Base-by-base conservation (phyloP, 2,888 invertebrate genomes). In the Hirtodrosophila trivittata region DNA sequence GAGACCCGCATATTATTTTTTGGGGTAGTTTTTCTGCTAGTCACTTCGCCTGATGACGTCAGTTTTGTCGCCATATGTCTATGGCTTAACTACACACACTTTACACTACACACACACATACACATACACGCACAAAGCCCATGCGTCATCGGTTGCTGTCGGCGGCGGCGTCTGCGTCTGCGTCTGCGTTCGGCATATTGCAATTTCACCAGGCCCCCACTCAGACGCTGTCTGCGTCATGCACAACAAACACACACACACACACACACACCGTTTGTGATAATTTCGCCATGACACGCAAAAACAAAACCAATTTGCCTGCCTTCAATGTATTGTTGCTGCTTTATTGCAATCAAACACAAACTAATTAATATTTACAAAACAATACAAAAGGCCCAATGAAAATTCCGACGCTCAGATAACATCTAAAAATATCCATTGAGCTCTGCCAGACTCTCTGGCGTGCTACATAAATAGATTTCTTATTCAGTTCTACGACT, bases 241-340 rank as follows among this genome's bases (percentile, higher is more conserved):
- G 26, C 42, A 46, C 28, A 26, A 32, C 56, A 60, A 14, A 58
- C 64, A 37, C 42, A 43, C 47, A 45, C 39, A 32, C 33, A 25
- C 18, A 50, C 59, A 28, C 25, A 14, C 39, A 46, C 12, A 16
- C 47, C 8, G 35, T 25, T 37, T 46, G 51, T 66, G 75, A 78
- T 82, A 72, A 81, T 81, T 81, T 85, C 80, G 82, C 82, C 82
- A 82, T 72, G 83, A 75, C 72, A 81, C 82, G 85, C 80, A 80
- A 70, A 21, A 74, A 75, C 46, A 38, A 55, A 60, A 57, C 43
- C 68, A 68, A 69, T 66, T 77, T 73, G 58, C 56, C 57, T 62
- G 59, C 50, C 41, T 66, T 47, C 63, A 38, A 32, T 47, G 10
- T 33, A 9, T 38, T 18, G 10, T 38, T 18, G 9, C 7, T 18